Evolutionary conservation across 2,113 vertebrate genomes (phyloP).

Genomic region (Sylvietta virens): DNA sequence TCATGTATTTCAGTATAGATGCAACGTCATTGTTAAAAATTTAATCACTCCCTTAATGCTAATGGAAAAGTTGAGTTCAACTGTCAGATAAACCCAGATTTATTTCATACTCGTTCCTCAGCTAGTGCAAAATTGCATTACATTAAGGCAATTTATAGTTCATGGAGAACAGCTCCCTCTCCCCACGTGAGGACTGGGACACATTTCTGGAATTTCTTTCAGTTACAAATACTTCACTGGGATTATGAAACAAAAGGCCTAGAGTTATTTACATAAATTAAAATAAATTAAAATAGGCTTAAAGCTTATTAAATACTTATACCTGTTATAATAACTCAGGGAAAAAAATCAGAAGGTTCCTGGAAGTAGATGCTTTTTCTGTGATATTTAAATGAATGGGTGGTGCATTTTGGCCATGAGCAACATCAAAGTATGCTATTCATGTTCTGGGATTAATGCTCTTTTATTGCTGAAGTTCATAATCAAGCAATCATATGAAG

Average conservation of each 20-base stretch:
- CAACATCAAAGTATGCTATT: slow-evolving; percentile 74
- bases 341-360: neutral
- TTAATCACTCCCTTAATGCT: neutral
- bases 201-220: neutral
- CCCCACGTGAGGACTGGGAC: neutral
- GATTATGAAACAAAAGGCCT: slow-evolving; percentile 46
- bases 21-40: neutral
- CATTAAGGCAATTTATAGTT: neutral
- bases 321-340: slow-evolving; percentile 44
- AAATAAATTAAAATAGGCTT: slow-evolving; percentile 45
- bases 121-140: neutral
- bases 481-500: slow-evolving; percentile 50
- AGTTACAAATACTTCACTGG: neutral
- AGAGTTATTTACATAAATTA: slow-evolving; percentile 46
- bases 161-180: neutral
- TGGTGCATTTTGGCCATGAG: slow-evolving; percentile 36
- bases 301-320: slow-evolving; percentile 64
- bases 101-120: neutral
- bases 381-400: slow-evolving; percentile 75
- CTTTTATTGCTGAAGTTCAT: slow-evolving; percentile 61
- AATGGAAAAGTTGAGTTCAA: neutral
- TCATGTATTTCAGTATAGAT: neutral
- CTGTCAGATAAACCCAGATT: neutral
- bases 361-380: slow-evolving; percentile 26
- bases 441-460: slow-evolving; percentile 64